Conservation (phyloP, 2,797 vertebrate species). For the Myripristis murdjan region DNA sequence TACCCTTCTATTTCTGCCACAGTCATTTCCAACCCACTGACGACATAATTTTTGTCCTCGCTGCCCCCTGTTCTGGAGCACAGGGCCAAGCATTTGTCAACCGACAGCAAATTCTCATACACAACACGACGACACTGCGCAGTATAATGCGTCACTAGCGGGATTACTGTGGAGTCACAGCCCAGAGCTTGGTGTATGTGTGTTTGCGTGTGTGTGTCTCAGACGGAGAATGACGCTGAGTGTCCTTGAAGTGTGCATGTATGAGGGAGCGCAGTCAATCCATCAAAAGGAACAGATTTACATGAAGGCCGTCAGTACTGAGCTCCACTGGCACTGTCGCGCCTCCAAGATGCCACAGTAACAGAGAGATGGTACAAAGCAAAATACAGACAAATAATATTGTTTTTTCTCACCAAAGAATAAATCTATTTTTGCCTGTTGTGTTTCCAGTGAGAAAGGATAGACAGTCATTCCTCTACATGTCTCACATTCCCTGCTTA, state of each 20-base stretch:
- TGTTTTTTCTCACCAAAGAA: not conserved
- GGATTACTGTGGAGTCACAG: not conserved
- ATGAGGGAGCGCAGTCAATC: not conserved
- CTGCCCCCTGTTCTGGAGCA: not conserved
- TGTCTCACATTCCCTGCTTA: not conserved
- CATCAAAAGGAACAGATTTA: conserved; percentile 1
- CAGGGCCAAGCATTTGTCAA: not conserved
- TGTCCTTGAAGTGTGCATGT: conserved; percentile 12
- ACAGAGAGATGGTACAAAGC: not conserved
- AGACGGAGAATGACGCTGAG: not conserved
- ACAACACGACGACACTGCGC: conserved; percentile 2
- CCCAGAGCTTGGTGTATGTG: not conserved
- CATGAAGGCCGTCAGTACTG: not conserved
- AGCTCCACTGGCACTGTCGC: no score
- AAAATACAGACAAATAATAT: not conserved
- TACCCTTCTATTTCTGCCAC: not conserved
- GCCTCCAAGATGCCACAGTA: not conserved
- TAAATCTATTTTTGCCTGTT: not conserved
- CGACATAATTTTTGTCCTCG: conserved; percentile 32
- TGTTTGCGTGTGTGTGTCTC: conserved; percentile 1
- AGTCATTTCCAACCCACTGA: conserved; percentile 28
- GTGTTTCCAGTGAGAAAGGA: not conserved
- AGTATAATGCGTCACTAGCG: not conserved
- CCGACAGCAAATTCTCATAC: not conserved
- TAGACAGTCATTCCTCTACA: no score